Conservation (phyloP, 2,888 invertebrate genomes). For the Polietes domitor region DNA sequence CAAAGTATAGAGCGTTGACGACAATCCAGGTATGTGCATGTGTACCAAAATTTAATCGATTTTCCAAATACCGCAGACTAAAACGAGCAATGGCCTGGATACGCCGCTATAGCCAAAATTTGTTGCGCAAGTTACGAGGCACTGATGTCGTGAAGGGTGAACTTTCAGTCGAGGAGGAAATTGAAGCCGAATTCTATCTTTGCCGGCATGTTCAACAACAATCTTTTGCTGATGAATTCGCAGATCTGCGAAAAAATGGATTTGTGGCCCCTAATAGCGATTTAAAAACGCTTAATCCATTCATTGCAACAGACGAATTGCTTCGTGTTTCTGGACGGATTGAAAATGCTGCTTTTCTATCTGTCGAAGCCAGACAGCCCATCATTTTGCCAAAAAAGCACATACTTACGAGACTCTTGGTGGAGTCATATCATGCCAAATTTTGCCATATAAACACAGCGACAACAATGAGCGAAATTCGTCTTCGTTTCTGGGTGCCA, state of each 20-base stretch:
- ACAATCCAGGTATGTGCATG: neutral
- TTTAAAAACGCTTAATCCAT: neutral
- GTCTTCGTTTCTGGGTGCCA: neutral
- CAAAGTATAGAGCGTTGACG: neutral
- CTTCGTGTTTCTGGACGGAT: too few species aligned
- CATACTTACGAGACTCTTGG: neutral
- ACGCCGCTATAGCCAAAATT: neutral
- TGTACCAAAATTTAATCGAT: slow-evolving; percentile 4
- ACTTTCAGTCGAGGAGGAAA: neutral
- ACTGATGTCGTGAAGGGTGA: neutral
- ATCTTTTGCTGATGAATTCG: neutral
- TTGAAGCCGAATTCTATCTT: neutral
- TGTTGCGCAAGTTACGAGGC: neutral
- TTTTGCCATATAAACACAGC: neutral
- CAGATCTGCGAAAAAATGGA: neutral
- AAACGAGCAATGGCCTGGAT: neutral
- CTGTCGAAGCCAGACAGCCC: slow-evolving; percentile 15
- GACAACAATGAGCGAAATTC: neutral
- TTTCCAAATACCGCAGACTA: slow-evolving; percentile 14
- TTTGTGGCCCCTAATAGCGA: neutral
- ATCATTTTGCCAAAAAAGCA: neutral
- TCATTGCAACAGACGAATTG: too few species aligned
- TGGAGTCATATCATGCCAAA: neutral
- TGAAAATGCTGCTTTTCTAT: neutral
- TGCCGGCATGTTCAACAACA: neutral